A percentile compares a stretch with the other conserved stretches of the same genome.
Conservation (phyloP, 2,797 vertebrate genomes). For the Lithobates sylvaticus region DNA sequence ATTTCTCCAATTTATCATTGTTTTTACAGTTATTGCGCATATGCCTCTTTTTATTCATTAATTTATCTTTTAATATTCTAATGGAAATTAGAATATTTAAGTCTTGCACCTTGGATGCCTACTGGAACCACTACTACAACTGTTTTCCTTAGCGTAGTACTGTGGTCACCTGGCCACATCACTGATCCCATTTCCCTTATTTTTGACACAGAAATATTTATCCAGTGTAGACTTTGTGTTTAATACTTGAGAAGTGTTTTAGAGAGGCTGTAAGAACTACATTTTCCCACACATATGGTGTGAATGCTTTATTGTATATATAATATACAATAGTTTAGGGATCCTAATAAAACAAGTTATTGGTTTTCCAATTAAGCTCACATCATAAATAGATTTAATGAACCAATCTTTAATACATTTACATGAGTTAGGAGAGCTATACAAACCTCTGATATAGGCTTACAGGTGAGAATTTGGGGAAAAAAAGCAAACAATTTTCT, state of each 20-base stretch:
- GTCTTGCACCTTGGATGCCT: no score
- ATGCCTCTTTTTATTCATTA: no score
- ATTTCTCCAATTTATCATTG: no score
- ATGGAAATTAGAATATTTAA: no score
- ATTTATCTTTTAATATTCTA: no score
- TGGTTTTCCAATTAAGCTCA: conserved; percentile 16
- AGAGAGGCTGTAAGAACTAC: background rate
- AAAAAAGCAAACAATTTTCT: background rate
- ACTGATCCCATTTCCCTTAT: no score
- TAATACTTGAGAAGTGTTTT: background rate
- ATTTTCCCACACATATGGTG: conserved; percentile 16
- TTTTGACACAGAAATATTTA: no score
- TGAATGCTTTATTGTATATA: conserved; percentile 12
- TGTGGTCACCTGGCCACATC: no score
- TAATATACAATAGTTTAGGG: conserved; percentile 23
- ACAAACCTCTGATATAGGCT: background rate
- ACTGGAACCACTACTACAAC: no score
- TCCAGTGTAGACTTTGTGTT: background rate
- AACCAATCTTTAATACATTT: conserved; percentile 13
- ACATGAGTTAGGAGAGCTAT: background rate
- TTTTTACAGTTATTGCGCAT: no score
- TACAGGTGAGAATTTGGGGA: conserved; percentile 9
- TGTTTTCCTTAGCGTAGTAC: no score
- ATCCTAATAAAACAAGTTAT: conserved; percentile 19
- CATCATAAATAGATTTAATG: conserved; percentile 22